phyloP scores from a whole-genome alignment of 2,888 invertebrate species.

The Plemyria rubiginata region DNA sequence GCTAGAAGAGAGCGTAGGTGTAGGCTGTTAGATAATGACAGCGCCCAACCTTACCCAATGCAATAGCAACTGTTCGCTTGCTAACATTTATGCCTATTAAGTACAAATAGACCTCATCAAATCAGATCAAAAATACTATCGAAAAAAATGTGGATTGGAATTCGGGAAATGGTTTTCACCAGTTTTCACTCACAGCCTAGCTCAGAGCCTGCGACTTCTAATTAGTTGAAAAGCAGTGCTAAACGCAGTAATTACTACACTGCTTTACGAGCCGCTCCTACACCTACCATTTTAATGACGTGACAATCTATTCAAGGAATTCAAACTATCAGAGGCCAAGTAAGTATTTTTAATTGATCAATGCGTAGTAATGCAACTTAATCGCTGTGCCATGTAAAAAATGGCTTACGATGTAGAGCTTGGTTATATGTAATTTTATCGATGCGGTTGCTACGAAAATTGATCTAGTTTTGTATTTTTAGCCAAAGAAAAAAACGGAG shows the following conservation, averaged over 20 bases:
- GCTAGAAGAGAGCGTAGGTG: too few species aligned
- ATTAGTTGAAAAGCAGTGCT: slow-evolving; percentile 27
- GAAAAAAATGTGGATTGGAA: too few species aligned
- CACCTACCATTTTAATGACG: slow-evolving; percentile 8
- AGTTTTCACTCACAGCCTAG: background rate
- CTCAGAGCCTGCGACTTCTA: slow-evolving; percentile 5
- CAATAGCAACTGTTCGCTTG: too few species aligned
- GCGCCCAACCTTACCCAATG: too few species aligned
- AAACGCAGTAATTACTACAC: slow-evolving; percentile 12
- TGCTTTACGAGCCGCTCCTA: slow-evolving; percentile 21
- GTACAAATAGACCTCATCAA: too few species aligned
- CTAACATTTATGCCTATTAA: too few species aligned
- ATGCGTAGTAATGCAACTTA: background rate
- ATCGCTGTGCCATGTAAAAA: background rate
- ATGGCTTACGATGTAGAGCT: background rate
- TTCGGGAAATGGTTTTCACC: background rate
- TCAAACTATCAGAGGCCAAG: slow-evolving; percentile 11
- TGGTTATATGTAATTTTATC: too few species aligned
- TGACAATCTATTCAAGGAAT: slow-evolving; percentile 3
- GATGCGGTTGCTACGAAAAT: too few species aligned
- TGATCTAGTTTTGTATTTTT: too few species aligned
- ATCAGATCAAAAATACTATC: too few species aligned
- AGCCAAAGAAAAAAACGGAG: too few species aligned
- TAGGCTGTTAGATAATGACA: too few species aligned
- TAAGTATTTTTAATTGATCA: slow-evolving; percentile 7